Evolutionary conservation across 1,140 invertebrate species (phyloP), one percentile per base, ranked within the genome.

Genomic region (Drosophila setifemur): DNA sequence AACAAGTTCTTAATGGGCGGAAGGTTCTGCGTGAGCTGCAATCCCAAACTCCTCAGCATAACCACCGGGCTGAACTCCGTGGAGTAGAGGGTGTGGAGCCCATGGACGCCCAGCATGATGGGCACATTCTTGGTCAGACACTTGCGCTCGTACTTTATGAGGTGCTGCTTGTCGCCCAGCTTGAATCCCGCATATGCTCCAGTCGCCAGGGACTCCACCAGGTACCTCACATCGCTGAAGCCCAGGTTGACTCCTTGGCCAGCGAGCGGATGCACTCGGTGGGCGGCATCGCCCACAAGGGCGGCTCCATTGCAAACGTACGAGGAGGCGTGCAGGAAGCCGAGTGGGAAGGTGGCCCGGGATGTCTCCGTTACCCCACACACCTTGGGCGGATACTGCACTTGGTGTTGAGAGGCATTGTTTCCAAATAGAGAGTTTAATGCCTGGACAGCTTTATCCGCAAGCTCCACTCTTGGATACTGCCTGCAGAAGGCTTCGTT

Each of bases 161-260:
- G 91, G 91, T 95, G 94, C n/a, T 91, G 91, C 58, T 91, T 87
- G 83, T 94, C 92, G 19, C 93, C 95, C 42, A 96, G 91, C 82
- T 94, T 93, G 39, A 93, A 92, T 5, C 98, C 98, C 69, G 93
- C 91, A 67, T 94, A 93, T 0, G 94, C 91, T 2, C 95, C 93
- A 37, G 96, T 92, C 3, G 94, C 92, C 9, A 99, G 88, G 2
- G 94, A 88, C 42, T 94, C 86, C 6, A 94, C 93, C 0, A 99
- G 92, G 71, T 93, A 92, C 8, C 91, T 87, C 0, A 99, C 95
- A 92, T 99, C 99, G 16, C 96, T 96, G 91, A 99, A 98, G 3
- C 98, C 98, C 35, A 99, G 92, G 92, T 99, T 99, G 0, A 99
- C 97, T 7, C 98, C 98, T 91, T 99, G 98, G 0, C 98, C 98